Conservation (phyloP, 2,113 vertebrate genomes). For the Pontoporia blainvillei region DNA sequence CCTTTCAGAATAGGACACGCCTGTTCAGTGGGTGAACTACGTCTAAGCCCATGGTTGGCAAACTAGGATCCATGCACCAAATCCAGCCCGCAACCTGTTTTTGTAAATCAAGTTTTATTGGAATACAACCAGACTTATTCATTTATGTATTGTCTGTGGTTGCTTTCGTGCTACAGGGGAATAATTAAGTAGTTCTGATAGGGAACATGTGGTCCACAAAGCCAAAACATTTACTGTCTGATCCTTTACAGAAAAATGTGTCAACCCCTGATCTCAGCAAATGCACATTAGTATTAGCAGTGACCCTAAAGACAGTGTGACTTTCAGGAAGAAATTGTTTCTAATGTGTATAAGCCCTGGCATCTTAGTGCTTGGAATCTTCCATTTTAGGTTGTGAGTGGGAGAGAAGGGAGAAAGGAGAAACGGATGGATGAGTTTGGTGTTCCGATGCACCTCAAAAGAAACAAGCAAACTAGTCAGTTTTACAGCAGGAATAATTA, state of each 20-base stretch:
- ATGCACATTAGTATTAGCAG: not conserved
- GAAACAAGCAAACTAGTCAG: not conserved
- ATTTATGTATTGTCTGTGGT: accelerated
- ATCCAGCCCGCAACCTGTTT: not conserved
- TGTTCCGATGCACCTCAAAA: not conserved
- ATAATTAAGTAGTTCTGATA: not conserved
- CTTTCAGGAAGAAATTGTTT: not conserved
- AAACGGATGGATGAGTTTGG: not conserved
- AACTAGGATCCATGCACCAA: not conserved
- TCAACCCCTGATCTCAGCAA: not conserved
- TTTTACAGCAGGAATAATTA: not conserved
- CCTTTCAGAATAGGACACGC: not conserved
- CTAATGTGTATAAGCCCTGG: not conserved
- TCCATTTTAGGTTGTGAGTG: not conserved
- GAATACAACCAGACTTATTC: not conserved
- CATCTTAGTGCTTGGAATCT: not conserved
- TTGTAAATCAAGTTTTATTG: not conserved
- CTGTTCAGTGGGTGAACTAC: not conserved
- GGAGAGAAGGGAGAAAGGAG: not conserved
- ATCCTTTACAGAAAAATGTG: not conserved
- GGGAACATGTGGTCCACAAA: not conserved
- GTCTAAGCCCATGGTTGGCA: not conserved
- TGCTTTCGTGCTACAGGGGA: accelerated
- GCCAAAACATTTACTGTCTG: not conserved
- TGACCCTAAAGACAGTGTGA: not conserved